Evolutionary conservation across 2,888 invertebrate species (phyloP), one percentile per base, ranked within the genome.

Genomic region (Mactromeris polynyma): DNA sequence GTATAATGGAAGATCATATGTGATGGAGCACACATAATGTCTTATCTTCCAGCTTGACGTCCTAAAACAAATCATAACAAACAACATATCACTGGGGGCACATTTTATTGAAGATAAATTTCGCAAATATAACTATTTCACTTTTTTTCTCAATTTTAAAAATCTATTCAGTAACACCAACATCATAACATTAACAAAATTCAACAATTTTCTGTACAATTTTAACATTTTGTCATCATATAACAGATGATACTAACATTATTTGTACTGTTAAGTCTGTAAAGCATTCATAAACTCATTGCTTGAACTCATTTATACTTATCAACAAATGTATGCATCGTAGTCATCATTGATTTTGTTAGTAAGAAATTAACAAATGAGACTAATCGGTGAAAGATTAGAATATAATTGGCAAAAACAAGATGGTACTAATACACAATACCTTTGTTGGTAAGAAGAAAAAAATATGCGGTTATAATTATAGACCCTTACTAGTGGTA

Each of bases 41-140:
- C n/a, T n/a, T n/a, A n/a, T n/a, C n/a, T n/a, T n/a, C n/a, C n/a
- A n/a, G n/a, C n/a, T n/a, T n/a, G n/a, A n/a, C n/a, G n/a, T 21
- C 6, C 54, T 21, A 17, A 7, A 33, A 73, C 17, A 73, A 73
- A 33, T 2, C 17, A 73, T 17, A 73, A 73, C 33, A 73, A n/a
- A 33, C 73, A 73, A 73, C 33, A 36, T 33, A 73, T 73, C 73
- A 73, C 73, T 73, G 73, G 73, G 73, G 73, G 73, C 73, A 73
- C 73, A 73, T 73, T 73, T 73, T 73, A 73, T 73, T 73, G 73
- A 73, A 73, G 73, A 73, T 73, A 73, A 73, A 73, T 73, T 73
- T 73, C 73, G 73, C 73, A 73, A 73, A 73, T 73, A 73, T 73
- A 73, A 73, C 73, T 73, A 73, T 73, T 73, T 73, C 73, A 73